These are phyloP conservation scores for Anguilla obscura DNA, from an alignment of 2,797 vertebrate species.

Conservation along the genomic window DNA sequence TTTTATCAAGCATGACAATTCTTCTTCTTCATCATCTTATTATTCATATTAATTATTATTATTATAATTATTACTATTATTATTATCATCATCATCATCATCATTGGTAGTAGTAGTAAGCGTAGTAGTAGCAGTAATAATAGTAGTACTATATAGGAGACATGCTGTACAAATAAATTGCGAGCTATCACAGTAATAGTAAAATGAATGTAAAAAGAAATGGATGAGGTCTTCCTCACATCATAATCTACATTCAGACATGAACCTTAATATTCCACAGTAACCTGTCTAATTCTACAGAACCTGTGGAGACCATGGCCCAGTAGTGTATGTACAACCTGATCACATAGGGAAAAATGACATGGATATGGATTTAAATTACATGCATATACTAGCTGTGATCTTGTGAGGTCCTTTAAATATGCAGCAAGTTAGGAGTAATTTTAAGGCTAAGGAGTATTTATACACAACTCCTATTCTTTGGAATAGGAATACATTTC, in stretches of 20 bases:
- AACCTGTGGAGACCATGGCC: background rate
- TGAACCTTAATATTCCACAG: background rate
- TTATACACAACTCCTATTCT: no score
- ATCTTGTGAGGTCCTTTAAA: no score
- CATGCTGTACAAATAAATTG: background rate
- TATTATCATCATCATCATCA: no score
- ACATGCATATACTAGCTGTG: background rate
- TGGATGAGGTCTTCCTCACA: background rate
- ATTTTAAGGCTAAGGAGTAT: background rate
- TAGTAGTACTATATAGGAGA: background rate
- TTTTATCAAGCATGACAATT: no score
- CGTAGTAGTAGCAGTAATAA: no score
- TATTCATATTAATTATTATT: no score
- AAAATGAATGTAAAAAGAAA: background rate
- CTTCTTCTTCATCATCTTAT: no score
- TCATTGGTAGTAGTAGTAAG: no score
- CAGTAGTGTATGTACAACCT: constrained; percentile 22
- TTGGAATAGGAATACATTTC: no score
- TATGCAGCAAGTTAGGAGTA: no score
- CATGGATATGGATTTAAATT: background rate
- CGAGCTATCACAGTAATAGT: background rate
- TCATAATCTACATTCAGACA: background rate
- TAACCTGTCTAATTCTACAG: background rate
- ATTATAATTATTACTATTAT: no score
- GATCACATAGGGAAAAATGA: constrained; percentile 7